Conservation (phyloP, 2,797 vertebrate genomes). For the Bufotes viridis region DNA sequence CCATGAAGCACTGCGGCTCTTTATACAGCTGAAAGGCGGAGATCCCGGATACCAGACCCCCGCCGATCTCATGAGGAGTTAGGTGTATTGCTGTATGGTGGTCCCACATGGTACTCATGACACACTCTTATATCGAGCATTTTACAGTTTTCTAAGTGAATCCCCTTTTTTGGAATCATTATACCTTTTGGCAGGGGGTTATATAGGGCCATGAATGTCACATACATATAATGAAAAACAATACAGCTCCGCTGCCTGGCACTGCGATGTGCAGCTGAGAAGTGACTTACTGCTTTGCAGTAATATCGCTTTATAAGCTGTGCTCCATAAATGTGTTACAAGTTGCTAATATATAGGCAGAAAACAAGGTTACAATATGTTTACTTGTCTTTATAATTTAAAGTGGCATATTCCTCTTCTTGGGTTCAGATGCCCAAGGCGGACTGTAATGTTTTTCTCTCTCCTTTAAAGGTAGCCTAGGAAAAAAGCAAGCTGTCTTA, state of each 20-base stretch:
- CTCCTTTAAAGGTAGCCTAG: constrained; percentile 40
- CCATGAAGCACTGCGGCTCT: no score
- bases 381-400: constrained; percentile 60
- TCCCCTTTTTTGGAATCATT: not conserved
- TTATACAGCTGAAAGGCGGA: no score
- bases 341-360: constrained; percentile 11
- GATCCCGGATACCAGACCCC: no score
- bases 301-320: not conserved
- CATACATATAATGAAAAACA: not conserved
- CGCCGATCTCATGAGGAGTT: no score
- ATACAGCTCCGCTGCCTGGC: not conserved
- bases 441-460: constrained; percentile 42
- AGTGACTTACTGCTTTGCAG: not conserved
- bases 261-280: not conserved
- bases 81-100: not conserved
- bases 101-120: not conserved
- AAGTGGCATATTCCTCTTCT: constrained; percentile 54
- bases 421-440: constrained; percentile 45
- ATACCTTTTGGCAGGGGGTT: not conserved
- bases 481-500: constrained; percentile 45
- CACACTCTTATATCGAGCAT: not conserved
- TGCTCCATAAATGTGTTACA: constrained; percentile 26
- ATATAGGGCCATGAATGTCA: not conserved
- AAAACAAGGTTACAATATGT: constrained; percentile 54
- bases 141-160: not conserved